A percentile compares a stretch with the other conserved stretches of the same genome.
Evolutionary conservation across 2,797 vertebrate genomes (phyloP).

Genomic region (Hipposideros larvatus): DNA sequence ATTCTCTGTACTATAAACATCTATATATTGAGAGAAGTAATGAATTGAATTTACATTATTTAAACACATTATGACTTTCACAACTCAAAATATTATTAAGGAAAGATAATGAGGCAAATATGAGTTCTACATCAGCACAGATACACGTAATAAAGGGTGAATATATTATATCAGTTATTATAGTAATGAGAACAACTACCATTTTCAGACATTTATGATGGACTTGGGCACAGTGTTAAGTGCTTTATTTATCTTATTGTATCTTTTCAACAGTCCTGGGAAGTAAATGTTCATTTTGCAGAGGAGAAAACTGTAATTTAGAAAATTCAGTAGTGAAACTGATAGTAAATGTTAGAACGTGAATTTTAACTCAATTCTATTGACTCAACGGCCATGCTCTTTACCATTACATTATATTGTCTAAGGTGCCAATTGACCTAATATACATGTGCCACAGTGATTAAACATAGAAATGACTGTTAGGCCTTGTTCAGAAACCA

Average conservation of each 20-base stretch:
- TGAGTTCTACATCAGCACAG: not conserved
- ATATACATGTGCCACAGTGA: not conserved
- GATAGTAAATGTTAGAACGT: not conserved
- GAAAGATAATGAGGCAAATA: constrained; percentile 16
- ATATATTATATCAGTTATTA: not conserved
- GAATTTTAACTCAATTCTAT: constrained; percentile 51
- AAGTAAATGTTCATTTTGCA: constrained; percentile 22
- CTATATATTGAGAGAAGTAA: not conserved
- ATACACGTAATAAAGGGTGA: not conserved
- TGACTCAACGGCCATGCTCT: not conserved
- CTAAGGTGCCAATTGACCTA: not conserved
- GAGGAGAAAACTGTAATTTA: constrained; percentile 33
- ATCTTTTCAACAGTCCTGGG: not conserved
- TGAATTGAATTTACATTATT: constrained; percentile 27
- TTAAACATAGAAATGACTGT: not conserved
- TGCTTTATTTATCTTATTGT: not conserved
- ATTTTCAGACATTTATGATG: constrained; percentile 10
- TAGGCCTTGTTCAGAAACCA: not conserved
- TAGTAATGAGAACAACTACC: not conserved
- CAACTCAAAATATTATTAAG: constrained; percentile 31
- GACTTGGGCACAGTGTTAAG: not conserved
- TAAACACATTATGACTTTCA: constrained; percentile 23
- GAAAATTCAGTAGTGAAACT: not conserved
- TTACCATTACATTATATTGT: not conserved
- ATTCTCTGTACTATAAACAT: not conserved